A percentile compares a stretch with the other conserved stretches of the same genome.
Evolutionary conservation across 2,113 vertebrate species (phyloP).

Genomic region (Stegostoma tigrinum): DNA sequence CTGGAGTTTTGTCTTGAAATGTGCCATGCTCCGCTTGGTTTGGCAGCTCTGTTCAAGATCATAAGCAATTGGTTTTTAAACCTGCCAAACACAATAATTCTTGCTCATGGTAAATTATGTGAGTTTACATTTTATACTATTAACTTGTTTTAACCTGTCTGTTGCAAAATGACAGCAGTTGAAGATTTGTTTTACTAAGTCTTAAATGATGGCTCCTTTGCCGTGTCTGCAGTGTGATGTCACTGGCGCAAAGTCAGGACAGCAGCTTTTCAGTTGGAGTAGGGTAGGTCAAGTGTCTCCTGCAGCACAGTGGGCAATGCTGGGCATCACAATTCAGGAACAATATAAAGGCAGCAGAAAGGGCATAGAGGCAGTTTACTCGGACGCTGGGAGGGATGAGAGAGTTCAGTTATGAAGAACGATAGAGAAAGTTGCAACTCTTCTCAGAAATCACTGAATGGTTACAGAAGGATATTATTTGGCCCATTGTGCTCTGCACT

Average conservation of each 20-base stretch:
- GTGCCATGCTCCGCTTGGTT: neutral
- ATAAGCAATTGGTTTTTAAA: neutral
- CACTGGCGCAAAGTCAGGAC: neutral
- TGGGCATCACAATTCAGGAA: neutral
- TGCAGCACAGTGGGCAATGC: neutral
- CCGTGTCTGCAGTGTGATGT: neutral
- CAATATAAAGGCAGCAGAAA: neutral
- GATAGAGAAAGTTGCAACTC: neutral
- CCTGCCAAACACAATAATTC: slow-evolving; percentile 11
- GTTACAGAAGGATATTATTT: neutral
- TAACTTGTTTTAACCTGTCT: neutral
- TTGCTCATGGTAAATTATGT: neutral
- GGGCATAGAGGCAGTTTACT: neutral
- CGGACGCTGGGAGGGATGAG: neutral
- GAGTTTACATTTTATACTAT: neutral
- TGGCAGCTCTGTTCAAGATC: neutral
- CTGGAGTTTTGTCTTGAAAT: neutral
- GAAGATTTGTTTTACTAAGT: slow-evolving; percentile 2
- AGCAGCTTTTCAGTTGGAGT: neutral
- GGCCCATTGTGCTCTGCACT: neutral
- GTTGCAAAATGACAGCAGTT: slow-evolving; percentile 21
- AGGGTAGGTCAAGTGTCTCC: neutral
- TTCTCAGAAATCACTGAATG: neutral
- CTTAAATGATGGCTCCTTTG: neutral
- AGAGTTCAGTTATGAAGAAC: neutral